Percentiles rank a stretch among this genome's conserved stretches.
Evolutionary conservation across 2,113 vertebrate species (phyloP).

Genomic region (Regulus satrapa): DNA sequence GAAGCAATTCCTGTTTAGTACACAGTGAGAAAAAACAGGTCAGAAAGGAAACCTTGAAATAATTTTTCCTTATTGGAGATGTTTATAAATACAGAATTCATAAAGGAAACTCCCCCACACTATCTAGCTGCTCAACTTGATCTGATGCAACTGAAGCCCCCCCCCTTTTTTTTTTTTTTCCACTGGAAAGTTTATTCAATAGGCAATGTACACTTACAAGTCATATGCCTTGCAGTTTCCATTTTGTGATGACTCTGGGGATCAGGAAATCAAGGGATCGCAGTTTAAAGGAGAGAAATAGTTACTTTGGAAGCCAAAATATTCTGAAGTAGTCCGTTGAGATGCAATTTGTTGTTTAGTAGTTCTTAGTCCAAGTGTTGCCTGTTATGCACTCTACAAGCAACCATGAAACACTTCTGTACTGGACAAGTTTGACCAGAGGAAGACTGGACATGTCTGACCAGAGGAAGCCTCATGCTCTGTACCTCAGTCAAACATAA

Average conservation of each 20-base stretch:
- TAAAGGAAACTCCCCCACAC: background rate
- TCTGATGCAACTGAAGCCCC: background rate
- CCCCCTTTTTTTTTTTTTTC: background rate
- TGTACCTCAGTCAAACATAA: background rate
- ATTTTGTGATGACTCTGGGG: background rate
- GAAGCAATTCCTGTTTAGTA: background rate
- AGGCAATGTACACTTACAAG: background rate
- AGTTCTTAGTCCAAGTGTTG: background rate
- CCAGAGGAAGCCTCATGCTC: background rate
- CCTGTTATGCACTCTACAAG: background rate
- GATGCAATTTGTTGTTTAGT: background rate
- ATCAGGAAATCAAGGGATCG: background rate
- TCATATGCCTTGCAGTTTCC: background rate
- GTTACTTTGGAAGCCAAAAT: background rate
- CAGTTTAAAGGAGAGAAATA: background rate
- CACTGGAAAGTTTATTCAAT: background rate
- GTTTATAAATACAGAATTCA: background rate
- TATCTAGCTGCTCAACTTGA: background rate
- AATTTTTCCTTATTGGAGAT: background rate
- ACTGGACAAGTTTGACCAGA: background rate
- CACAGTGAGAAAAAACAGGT: background rate
- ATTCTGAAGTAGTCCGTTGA: background rate
- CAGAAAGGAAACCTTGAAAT: background rate
- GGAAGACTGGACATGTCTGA: background rate
- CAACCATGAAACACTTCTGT: background rate